A percentile compares a stretch with the other conserved stretches of the same genome.
Evolutionary conservation across 2,888 invertebrate genomes (phyloP).

Genomic region (Orthosia gothica): DNA sequence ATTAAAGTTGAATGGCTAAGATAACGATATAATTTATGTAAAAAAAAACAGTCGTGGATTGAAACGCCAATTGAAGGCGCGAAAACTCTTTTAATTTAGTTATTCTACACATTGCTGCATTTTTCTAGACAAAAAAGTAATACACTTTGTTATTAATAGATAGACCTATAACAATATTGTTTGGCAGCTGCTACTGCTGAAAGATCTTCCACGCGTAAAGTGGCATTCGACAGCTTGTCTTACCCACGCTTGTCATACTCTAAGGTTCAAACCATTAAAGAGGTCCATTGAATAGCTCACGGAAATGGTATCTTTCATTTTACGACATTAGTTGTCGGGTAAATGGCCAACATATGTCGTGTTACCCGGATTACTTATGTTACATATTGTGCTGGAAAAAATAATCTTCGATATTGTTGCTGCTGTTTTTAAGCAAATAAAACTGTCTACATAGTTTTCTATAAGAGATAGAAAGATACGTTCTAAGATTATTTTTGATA

Average conservation of each 20-base stretch:
- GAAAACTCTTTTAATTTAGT: not conserved
- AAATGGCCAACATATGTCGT: conserved; percentile 68
- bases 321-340: conserved; percentile 72
- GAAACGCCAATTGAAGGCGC: not conserved
- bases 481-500: not conserved
- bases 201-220: not conserved
- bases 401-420: conserved; percentile 16
- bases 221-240: conserved; percentile 3
- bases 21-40: too few species aligned
- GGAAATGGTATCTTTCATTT: conserved; percentile 74
- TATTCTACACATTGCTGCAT: not conserved
- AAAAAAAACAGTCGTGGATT: too few species aligned
- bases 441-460: not conserved
- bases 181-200: not conserved
- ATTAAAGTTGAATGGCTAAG: too few species aligned
- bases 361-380: conserved; percentile 61
- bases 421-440: not conserved
- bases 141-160: not conserved
- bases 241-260: conserved; percentile 45
- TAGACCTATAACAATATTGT: not conserved
- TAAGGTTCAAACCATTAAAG: conserved; percentile 56
- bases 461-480: not conserved
- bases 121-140: not conserved
- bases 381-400: conserved; percentile 40
- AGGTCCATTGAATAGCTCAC: conserved; percentile 69